A percentile compares a stretch with the other conserved stretches of the same genome.
These are phyloP conservation scores for Elachura formosa DNA, from an alignment of 2,113 vertebrate species.

Conservation along the genomic window DNA sequence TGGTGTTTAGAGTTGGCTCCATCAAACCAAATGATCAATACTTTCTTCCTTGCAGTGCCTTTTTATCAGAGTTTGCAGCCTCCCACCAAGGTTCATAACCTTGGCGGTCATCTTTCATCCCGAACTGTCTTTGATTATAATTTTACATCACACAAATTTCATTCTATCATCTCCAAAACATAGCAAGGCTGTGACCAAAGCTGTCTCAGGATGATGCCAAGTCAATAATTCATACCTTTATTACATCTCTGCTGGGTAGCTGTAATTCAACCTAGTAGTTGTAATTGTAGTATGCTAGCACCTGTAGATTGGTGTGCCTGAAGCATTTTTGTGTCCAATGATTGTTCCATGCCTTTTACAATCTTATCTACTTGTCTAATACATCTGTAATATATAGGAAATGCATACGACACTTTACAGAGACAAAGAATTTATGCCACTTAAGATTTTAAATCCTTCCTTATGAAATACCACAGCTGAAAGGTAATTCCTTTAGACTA, in stretches of 20 bases:
- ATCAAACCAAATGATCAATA: constrained; percentile 62
- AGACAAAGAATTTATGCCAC: not conserved
- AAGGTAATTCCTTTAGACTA: not conserved
- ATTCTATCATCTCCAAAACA: constrained; percentile 74
- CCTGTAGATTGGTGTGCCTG: constrained; percentile 56
- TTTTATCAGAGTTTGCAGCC: constrained; percentile 64
- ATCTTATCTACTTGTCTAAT: constrained; percentile 33
- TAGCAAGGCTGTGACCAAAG: constrained; percentile 76
- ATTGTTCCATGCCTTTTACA: constrained; percentile 23
- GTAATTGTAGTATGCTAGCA: constrained; percentile 54
- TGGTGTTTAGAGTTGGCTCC: constrained; percentile 17
- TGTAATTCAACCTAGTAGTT: constrained; percentile 71
- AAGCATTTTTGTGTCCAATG: constrained; percentile 27
- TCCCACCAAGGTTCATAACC: constrained; percentile 71
- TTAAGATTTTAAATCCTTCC: not conserved
- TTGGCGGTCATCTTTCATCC: constrained; percentile 75
- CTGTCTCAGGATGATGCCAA: constrained; percentile 77
- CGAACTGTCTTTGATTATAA: constrained; percentile 77
- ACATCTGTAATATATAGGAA: constrained; percentile 49
- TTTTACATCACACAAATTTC: constrained; percentile 80
- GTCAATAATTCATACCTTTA: constrained; percentile 81
- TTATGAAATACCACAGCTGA: not conserved
- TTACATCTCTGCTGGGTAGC: constrained; percentile 68
- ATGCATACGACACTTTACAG: not conserved
- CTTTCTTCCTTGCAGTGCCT: constrained; percentile 51